Evolutionary conservation across 1,140 invertebrate genomes (phyloP).

Genomic region (Eriosoma lanigerum): DNA sequence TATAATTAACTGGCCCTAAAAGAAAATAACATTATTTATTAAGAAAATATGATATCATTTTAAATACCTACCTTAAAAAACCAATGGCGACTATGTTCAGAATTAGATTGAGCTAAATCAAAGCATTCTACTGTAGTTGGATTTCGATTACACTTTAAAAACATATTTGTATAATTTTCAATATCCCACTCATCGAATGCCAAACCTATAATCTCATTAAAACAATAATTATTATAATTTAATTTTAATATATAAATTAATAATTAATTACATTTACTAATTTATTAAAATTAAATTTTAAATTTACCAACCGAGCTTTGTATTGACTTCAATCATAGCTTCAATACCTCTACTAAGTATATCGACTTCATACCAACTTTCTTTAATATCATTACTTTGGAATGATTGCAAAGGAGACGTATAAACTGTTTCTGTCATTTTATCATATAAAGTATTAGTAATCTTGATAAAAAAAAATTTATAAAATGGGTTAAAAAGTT

Average conservation of each 20-base stretch:
- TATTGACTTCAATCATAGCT: conserved; percentile 82
- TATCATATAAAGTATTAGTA: conserved; percentile 68
- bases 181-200: conserved; percentile 88
- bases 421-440: conserved; percentile 82
- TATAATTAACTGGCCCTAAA: conserved; percentile 80
- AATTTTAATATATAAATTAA: neutral
- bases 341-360: conserved; percentile 72
- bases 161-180: conserved; percentile 81
- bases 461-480: conserved; percentile 28
- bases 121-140: conserved; percentile 97
- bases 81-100: conserved; percentile 90
- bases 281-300: neutral
- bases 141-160: conserved; percentile 82
- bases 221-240: neutral
- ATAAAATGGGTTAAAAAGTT: too few relatives aligned
- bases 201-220: conserved; percentile 62
- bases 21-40: neutral
- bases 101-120: conserved; percentile 98
- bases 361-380: conserved; percentile 82
- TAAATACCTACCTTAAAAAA: conserved; percentile 70
- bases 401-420: conserved; percentile 70
- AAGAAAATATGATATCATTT: neutral
- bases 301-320: conserved; percentile 69
- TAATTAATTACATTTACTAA: neutral
- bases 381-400: conserved; percentile 69